Conservation (phyloP, 2,888 invertebrate genomes). For the Magallana nippona region DNA sequence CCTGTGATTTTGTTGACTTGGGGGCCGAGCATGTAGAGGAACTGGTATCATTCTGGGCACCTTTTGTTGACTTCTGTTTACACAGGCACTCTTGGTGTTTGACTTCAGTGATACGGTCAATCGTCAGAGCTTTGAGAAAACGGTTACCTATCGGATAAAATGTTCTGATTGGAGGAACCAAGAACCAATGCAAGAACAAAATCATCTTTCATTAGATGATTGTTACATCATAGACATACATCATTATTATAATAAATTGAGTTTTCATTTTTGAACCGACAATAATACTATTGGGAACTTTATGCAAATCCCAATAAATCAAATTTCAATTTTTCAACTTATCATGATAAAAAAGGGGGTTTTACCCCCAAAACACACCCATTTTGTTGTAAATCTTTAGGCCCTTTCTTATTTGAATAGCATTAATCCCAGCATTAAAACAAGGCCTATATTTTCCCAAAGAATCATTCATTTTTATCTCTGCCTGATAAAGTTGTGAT, state of each 20-base stretch:
- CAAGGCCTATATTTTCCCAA: neutral
- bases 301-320: too few species aligned
- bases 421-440: neutral
- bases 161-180: constrained; percentile 1
- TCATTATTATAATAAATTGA: too few species aligned
- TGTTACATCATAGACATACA: too few species aligned
- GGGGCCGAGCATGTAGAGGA: neutral
- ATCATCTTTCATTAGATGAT: too few species aligned
- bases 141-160: neutral
- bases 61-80: constrained; percentile 2
- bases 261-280: too few species aligned
- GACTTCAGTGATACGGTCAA: constrained; percentile 17
- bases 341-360: too few species aligned
- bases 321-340: too few species aligned
- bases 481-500: neutral
- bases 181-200: neutral
- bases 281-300: too few species aligned
- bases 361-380: too few species aligned
- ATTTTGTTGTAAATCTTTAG: too few species aligned
- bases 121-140: constrained; percentile 7
- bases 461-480: constrained; percentile 1
- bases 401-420: too few species aligned
- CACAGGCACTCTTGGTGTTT: neutral
- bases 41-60: neutral
- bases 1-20: constrained; percentile 4